A percentile compares a stretch with the other conserved stretches of the same genome.
Conservation (phyloP, 2,797 vertebrate species). For the Heterohyrax brucei region DNA sequence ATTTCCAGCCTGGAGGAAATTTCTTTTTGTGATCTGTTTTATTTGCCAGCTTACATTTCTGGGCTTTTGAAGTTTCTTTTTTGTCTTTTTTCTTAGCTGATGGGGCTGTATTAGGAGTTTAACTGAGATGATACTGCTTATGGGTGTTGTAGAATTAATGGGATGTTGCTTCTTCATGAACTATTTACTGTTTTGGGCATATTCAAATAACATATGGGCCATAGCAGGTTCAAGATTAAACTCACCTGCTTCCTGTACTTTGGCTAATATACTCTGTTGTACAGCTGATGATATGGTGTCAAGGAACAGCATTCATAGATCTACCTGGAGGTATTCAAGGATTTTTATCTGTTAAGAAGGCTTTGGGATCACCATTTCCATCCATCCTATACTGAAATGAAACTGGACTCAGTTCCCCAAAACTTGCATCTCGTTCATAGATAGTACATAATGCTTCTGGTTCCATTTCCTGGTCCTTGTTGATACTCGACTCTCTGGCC, state of each 20-base stretch:
- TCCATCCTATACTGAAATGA: not conserved
- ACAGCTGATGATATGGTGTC: not conserved
- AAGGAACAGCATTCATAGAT: not conserved
- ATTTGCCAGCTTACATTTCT: conserved; percentile 96
- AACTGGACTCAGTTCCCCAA: not conserved
- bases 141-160: not conserved
- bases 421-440: not conserved
- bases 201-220: conserved; percentile 98
- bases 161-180: conserved; percentile 93
- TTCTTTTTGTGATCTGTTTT: conserved; percentile 99
- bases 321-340: not conserved
- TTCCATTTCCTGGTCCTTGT: conserved; percentile 93
- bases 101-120: not conserved
- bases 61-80: conserved; percentile 98
- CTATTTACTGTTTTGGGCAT: conserved; percentile 97
- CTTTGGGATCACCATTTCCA: not conserved
- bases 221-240: conserved; percentile 96
- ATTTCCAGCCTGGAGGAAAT: conserved; percentile 98
- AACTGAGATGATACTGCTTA: not conserved
- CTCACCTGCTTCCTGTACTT: conserved; percentile 95
- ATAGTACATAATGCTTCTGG: conserved; percentile 90
- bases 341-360: not conserved
- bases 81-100: conserved; percentile 92
- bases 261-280: conserved; percentile 89
- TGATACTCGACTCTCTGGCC: not conserved